Percentiles rank a stretch among this genome's conserved stretches.
Evolutionary conservation across 2,888 invertebrate genomes (phyloP).

Genomic region (Conistra vaccinii): DNA sequence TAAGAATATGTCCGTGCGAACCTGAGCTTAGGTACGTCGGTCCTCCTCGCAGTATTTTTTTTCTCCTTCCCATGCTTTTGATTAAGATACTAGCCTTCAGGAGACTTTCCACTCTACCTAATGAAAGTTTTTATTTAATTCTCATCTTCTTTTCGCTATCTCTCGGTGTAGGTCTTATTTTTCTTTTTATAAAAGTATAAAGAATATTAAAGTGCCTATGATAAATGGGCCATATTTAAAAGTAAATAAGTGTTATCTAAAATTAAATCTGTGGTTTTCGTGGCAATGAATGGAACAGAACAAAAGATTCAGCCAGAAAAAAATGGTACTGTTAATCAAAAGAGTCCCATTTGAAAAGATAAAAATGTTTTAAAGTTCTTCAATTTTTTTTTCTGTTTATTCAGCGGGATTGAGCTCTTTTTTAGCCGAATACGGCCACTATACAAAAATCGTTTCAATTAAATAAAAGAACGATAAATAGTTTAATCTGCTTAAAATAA

Average conservation of each 20-base stretch:
- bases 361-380: neutral
- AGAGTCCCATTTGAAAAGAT: neutral
- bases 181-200: neutral
- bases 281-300: constrained; percentile 8
- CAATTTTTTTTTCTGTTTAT: neutral
- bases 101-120: constrained; percentile 6
- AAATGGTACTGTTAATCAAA: neutral
- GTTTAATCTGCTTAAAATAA: neutral
- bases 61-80: constrained; percentile 3
- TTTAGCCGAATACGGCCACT: neutral
- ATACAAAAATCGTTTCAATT: neutral
- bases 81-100: constrained; percentile 8
- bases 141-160: neutral
- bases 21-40: too few species aligned
- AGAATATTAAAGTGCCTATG: constrained; percentile 12
- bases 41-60: neutral
- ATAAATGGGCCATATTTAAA: constrained; percentile 28
- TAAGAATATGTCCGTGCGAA: too few species aligned
- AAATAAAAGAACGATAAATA: neutral
- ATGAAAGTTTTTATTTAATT: constrained; percentile 27
- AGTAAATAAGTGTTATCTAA: constrained; percentile 20
- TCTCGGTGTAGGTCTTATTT: neutral
- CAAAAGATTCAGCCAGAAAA: constrained; percentile 5
- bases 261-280: constrained; percentile 29
- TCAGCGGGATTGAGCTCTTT: too few species aligned